These are phyloP conservation scores for Pholis gunnellus DNA, from an alignment of 2,113 vertebrate genomes.

Conservation along the genomic window DNA sequence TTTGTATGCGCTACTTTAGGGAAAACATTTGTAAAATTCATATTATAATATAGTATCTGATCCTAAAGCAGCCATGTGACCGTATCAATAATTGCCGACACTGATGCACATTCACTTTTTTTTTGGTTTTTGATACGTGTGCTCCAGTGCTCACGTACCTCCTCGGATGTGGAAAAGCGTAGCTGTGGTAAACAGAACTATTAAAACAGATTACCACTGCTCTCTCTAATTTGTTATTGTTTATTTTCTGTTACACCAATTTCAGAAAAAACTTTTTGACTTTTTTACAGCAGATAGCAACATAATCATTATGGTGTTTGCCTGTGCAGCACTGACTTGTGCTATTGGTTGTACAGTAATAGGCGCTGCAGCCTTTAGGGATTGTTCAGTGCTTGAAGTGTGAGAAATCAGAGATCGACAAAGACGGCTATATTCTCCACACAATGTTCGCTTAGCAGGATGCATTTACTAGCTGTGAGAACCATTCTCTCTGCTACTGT, in stretches of 20 bases:
- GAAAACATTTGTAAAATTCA: too few species aligned
- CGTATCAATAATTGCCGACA: not conserved
- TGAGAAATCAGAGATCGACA: conserved; percentile 43
- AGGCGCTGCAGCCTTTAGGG: not conserved
- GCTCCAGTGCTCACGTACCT: not conserved
- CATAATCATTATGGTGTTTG: not conserved
- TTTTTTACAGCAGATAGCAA: not conserved
- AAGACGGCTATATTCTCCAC: conserved; percentile 24
- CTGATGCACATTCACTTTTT: not conserved
- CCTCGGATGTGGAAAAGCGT: not conserved
- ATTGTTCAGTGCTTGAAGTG: conserved; percentile 4
- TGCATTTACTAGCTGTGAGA: conserved; percentile 32
- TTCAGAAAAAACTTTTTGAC: not conserved
- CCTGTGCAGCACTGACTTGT: not conserved
- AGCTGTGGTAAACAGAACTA: not conserved
- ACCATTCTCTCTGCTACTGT: conserved; percentile 24
- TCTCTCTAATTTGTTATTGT: not conserved
- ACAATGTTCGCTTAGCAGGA: conserved; percentile 26
- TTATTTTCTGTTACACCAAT: not conserved
- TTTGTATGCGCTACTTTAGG: not conserved
- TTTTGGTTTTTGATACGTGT: not conserved
- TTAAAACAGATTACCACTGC: not conserved
- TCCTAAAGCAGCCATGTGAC: not conserved
- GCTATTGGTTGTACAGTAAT: not conserved
- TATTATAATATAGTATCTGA: not conserved